Evolutionary conservation across 2,797 vertebrate species (phyloP), one percentile per base, ranked within the genome.

Genomic region (Chanos chanos): DNA sequence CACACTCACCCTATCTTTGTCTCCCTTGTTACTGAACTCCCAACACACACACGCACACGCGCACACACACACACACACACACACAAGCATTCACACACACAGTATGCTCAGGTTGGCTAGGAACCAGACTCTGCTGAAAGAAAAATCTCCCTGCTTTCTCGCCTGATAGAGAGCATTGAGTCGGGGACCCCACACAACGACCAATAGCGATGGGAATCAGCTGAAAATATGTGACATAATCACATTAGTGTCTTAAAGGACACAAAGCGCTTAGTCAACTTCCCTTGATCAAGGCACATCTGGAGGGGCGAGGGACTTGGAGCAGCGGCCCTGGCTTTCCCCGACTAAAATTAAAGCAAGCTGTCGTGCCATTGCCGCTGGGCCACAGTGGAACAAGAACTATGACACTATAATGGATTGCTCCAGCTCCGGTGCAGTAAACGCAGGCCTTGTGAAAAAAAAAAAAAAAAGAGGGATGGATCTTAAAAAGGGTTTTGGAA

Each of bases 191-290:
- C 86, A 89, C 84, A 88, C 85, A 81, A 84, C 83, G 86, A 78
- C 79, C 74, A 83, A 83, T 81, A 85, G 82, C 78, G 83, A 77
- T 88, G 83, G 81, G 83, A 90, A 85, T 83, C 81, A 83, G 85
- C 85, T 82, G 83, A 84, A 86, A 89, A 84, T 86, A 90, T 87
- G 83, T 83, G 85, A 83, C 80, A 79, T 80, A 90, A 89, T 89
- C 87, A 87, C 82, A 83, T 84, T 81, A 89, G 82, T 81, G 84
- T 83, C 79, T 83, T 88, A 84, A 85, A 86, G 85, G 86, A 89
- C 84, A 91, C 80, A 89, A 86, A 82, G 79, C 80, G 63, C 84
- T 85, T 81, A 86, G 81, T 85, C 82, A 82, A 85, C 86, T 85
- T 83, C 66, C 74, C 79, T 85, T 90, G 80, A 83, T 86, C 85